These are phyloP conservation scores for Cryptocephalus primarius DNA, from an alignment of 2,888 invertebrate genomes.

Conservation along the genomic window DNA sequence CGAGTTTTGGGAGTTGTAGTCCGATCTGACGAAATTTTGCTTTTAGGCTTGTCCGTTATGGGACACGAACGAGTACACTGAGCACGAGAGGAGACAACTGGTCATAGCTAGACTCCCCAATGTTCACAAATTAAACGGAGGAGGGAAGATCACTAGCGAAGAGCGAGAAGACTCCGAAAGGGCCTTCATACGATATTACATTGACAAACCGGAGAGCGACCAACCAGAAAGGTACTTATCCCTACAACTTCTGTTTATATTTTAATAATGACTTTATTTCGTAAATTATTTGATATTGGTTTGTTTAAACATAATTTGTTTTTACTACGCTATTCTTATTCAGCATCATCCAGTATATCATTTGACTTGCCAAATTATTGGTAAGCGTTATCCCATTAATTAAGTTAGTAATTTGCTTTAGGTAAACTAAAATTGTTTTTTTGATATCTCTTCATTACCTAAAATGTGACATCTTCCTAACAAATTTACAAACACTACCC, in stretches of 20 bases:
- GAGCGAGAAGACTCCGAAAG: conserved; percentile 89
- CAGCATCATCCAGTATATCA: too few species aligned
- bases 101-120: conserved; percentile 81
- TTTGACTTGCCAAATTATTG: too few species aligned
- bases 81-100: conserved; percentile 79
- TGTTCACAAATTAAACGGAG: conserved; percentile 79
- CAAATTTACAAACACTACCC: too few species aligned
- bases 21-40: background rate
- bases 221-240: conserved; percentile 60
- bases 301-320: too few species aligned
- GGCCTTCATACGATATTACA: conserved; percentile 84
- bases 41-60: conserved; percentile 59
- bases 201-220: conserved; percentile 77
- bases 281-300: background rate
- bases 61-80: conserved; percentile 72
- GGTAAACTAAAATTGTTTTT: too few species aligned
- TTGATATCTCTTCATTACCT: too few species aligned
- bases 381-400: too few species aligned
- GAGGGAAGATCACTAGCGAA: conserved; percentile 68
- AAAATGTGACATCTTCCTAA: too few species aligned
- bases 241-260: too few species aligned
- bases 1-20: too few species aligned
- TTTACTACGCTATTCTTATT: too few species aligned
- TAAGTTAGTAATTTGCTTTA: too few species aligned
- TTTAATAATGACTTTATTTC: background rate